Evolutionary conservation across 2,113 vertebrate genomes (phyloP), one percentile per base, ranked within the genome.

Genomic region (Saguinus midas): DNA sequence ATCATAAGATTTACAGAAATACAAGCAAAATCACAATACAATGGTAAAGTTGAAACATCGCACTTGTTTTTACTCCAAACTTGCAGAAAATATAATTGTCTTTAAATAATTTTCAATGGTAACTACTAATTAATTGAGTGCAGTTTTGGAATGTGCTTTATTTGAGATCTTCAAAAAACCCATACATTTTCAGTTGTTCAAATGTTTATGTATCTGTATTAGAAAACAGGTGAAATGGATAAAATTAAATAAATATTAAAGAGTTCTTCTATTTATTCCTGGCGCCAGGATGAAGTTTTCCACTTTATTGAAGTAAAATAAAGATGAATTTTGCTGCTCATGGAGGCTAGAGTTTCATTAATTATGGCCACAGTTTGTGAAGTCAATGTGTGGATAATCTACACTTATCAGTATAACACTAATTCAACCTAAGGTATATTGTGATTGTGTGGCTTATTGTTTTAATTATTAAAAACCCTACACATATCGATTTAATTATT

Each of bases 401-500:
- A 58, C 7, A 75, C 14, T 89, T 66, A 64, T 35, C n/a, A 64
- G 1, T 89, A 2, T 66, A 83, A 78, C 73, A 23, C 79, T 70
- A 35, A 83, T 35, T 73, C 6, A 95, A 9, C 0, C 8, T 66
- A 78, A 90, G 78, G 27, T 18, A 16, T 81, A 23, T 27, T 61
- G 16, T 55, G 23, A 29, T 50, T 55, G 86, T 96, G 23, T 82
- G 52, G 57, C 58, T 70, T 72, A 58, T 13, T 6, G 1, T 45
- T 94, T 94, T 94, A 5, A 93, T 94, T 78, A 14, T 88, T 94
- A 82, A 35, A 8, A 88, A 84, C 3, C 3, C 0, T 68, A 96
- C 66, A 90, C 72, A 81, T 91, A 85, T 43, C 90, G 52, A 55
- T 72, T 87, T 80, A 90, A 14, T 83, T 80, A 80, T 93, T 90